These are phyloP conservation scores for Danio rerio DNA, from an alignment of 2,113 vertebrate species.

Conservation along the genomic window DNA sequence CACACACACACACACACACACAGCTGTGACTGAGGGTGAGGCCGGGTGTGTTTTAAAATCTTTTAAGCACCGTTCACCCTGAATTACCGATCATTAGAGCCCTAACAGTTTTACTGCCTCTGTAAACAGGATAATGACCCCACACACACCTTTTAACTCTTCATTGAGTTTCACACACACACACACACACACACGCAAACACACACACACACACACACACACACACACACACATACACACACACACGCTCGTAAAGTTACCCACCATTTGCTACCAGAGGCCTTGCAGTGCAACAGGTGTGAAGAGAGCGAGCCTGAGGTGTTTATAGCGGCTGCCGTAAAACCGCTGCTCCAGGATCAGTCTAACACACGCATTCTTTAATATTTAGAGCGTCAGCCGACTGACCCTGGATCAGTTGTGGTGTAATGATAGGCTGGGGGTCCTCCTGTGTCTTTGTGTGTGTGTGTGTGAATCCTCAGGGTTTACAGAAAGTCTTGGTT, in stretches of 20 bases:
- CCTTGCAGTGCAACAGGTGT: conserved; percentile 55
- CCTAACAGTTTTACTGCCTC: conserved; percentile 94
- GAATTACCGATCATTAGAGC: conserved; percentile 92
- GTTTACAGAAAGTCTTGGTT: conserved; percentile 37
- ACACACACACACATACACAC: conserved; percentile 46
- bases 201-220: conserved; percentile 38
- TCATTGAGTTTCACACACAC: conserved; percentile 40
- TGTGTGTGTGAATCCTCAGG: conserved; percentile 13
- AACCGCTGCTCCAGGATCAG: conserved; percentile 46
- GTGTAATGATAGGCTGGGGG: conserved; percentile 9
- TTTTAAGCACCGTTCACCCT: conserved; percentile 47
- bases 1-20: conserved; percentile 35
- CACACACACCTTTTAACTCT: conserved; percentile 26
- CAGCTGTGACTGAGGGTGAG: neutral
- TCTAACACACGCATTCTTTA: conserved; percentile 26
- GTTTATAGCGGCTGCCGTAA: conserved; percentile 46
- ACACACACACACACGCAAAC: conserved; percentile 10
- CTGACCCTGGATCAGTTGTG: conserved; percentile 47
- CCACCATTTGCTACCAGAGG: conserved; percentile 59
- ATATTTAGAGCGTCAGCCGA: conserved; percentile 32
- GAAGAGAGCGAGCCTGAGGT: conserved; percentile 36
- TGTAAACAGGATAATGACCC: conserved; percentile 92
- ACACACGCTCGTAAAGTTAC: conserved; percentile 55
- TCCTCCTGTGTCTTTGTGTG: conserved; percentile 5
- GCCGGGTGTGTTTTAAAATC: conserved; percentile 39